Conservation (phyloP, 53 echinoderm and acorn worm species). For the Crossaster papposus region DNA sequence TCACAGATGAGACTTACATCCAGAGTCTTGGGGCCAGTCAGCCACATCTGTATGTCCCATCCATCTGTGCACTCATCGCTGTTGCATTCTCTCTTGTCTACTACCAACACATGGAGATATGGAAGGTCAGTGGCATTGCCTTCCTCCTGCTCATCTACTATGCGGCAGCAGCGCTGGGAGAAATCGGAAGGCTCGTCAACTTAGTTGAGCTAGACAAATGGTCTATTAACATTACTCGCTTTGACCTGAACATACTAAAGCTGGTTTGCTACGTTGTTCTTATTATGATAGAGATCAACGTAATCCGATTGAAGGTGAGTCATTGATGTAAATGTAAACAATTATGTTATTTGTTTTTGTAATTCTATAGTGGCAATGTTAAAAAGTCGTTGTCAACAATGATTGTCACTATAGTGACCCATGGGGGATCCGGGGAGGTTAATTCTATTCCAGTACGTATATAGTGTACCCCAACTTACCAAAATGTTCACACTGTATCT, state of each 20-base stretch:
- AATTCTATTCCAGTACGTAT: no score
- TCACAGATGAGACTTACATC: conserved; percentile 48
- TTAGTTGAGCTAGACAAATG: conserved; percentile 27
- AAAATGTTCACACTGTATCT: no score
- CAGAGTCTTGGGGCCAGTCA: conserved; percentile 44
- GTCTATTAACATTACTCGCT: conserved; percentile 34
- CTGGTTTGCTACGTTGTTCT: conserved; percentile 26
- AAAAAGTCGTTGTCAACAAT: no score
- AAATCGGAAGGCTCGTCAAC: conserved; percentile 42
- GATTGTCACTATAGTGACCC: no score
- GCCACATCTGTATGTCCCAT: conserved; percentile 58
- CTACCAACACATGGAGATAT: conserved; percentile 63
- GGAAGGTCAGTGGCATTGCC: conserved; percentile 56
- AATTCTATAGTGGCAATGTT: neutral
- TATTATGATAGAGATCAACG: conserved; percentile 52
- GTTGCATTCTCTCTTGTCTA: conserved; percentile 59
- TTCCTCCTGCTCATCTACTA: conserved; percentile 61
- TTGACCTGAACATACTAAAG: conserved; percentile 53
- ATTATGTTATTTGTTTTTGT: no score
- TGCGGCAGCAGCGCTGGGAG: conserved; percentile 27
- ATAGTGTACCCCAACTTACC: no score
- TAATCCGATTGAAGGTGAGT: conserved; percentile 58
- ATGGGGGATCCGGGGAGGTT: no score
- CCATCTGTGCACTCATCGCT: conserved; percentile 33
- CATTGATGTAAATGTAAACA: neutral